Conservation (phyloP, 2,888 invertebrate species). For the Pemphredon lugubris region DNA sequence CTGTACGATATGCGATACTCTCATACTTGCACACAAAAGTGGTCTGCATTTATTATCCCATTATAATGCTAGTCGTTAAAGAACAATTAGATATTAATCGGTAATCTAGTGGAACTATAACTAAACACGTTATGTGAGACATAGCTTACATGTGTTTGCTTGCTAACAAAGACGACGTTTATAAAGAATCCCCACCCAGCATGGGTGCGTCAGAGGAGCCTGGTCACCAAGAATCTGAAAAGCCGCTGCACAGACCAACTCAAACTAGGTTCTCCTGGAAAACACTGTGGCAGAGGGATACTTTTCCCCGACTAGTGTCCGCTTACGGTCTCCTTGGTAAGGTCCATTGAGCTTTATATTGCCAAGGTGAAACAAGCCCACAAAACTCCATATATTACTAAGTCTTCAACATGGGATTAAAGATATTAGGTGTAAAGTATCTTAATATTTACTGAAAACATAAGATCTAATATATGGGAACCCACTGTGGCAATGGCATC, state of each 20-base stretch:
- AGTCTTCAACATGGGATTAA: no score
- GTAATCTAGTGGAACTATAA: conserved; percentile 35
- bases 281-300: conserved; percentile 74
- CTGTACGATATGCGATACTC: conserved; percentile 17
- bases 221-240: conserved; percentile 61
- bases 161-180: conserved; percentile 74
- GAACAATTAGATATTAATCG: conserved; percentile 31
- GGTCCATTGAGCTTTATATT: conserved; percentile 64
- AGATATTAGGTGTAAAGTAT: no score
- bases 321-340: conserved; percentile 77
- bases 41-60: conserved; percentile 17
- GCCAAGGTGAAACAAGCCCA: conserved; percentile 19
- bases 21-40: neutral
- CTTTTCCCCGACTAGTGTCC: conserved; percentile 74
- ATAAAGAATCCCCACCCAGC: conserved; percentile 63
- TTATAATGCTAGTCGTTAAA: conserved; percentile 24
- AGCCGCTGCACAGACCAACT: conserved; percentile 70
- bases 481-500: conserved; percentile 4
- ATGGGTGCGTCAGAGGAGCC: conserved; percentile 62
- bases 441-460: neutral
- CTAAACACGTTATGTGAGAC: conserved; percentile 45
- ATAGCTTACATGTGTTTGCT: conserved; percentile 70
- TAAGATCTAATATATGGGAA: neutral
- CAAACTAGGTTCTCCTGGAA: conserved; percentile 75
- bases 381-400: neutral